Conservation (phyloP, 2,113 vertebrate genomes). For the Archocentrus centrarchus region DNA sequence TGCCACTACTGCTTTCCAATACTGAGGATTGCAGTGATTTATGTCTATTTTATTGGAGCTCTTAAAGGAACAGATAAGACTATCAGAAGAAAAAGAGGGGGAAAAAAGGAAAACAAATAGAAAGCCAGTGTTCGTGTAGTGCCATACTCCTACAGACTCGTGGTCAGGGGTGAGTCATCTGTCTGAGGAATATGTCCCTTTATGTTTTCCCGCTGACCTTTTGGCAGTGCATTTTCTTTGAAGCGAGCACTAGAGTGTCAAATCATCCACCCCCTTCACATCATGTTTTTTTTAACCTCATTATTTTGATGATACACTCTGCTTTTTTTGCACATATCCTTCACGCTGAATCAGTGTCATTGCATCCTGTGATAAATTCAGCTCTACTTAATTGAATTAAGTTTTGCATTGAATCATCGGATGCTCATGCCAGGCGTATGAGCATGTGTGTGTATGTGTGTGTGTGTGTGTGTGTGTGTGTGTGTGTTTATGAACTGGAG, state of each 20-base stretch:
- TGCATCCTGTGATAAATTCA: constrained; percentile 35
- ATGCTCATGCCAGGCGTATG: constrained; percentile 28
- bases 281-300: constrained; percentile 11
- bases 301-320: constrained; percentile 32
- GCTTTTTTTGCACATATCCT: constrained; percentile 16
- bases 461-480: not conserved
- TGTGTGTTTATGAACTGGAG: constrained; percentile 10
- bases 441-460: not conserved
- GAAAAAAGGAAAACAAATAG: constrained; percentile 16
- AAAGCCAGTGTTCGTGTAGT: not conserved
- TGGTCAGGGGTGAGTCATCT: constrained; percentile 64
- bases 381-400: constrained; percentile 35
- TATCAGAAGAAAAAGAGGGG: not conserved
- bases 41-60: not conserved
- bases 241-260: constrained; percentile 36
- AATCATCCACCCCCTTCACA: constrained; percentile 13
- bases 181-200: constrained; percentile 67
- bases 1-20: not conserved
- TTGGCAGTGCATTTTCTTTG: constrained; percentile 43
- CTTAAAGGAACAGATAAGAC: not conserved
- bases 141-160: constrained; percentile 41
- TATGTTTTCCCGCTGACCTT: constrained; percentile 65
- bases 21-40: not conserved
- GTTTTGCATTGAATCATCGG: constrained; percentile 53
- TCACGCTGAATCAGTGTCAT: constrained; percentile 41